These are phyloP conservation scores for Romanogobio albipinnatus DNA, from an alignment of 2,113 vertebrate genomes.

Conservation along the genomic window DNA sequence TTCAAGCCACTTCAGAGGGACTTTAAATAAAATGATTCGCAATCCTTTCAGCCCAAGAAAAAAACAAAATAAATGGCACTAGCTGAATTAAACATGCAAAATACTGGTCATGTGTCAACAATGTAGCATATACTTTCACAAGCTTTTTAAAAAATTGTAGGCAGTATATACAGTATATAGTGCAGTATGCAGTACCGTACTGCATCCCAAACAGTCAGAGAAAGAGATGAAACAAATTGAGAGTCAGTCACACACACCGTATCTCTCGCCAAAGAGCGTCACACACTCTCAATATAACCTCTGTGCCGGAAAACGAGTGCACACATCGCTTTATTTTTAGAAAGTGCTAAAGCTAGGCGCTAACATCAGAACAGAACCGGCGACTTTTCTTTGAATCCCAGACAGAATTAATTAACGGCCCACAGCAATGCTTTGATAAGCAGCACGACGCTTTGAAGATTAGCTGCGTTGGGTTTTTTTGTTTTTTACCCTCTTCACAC, in stretches of 20 bases:
- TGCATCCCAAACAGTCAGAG: not conserved
- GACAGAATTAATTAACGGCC: constrained; percentile 46
- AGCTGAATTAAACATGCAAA: not conserved
- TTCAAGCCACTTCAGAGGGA: no score
- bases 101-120: not conserved
- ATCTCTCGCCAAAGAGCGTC: constrained; percentile 58
- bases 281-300: constrained; percentile 63
- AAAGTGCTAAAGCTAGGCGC: constrained; percentile 45
- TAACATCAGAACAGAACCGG: constrained; percentile 13
- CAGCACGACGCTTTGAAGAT: constrained; percentile 9
- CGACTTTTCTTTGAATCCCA: constrained; percentile 9
- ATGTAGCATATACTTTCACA: not conserved
- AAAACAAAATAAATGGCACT: not conserved
- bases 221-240: constrained; percentile 1
- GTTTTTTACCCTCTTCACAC: constrained; percentile 4
- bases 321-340: constrained; percentile 50
- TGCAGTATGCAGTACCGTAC: not conserved
- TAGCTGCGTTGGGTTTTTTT: not conserved
- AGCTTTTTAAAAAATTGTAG: not conserved
- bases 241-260: constrained; percentile 16
- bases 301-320: constrained; percentile 44
- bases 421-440: constrained; percentile 31
- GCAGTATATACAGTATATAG: not conserved
- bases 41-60: not conserved
- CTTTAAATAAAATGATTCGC: not conserved